These are phyloP conservation scores for Drosophila kanapiae DNA, from an alignment of 1,140 invertebrate genomes.

Conservation along the genomic window DNA sequence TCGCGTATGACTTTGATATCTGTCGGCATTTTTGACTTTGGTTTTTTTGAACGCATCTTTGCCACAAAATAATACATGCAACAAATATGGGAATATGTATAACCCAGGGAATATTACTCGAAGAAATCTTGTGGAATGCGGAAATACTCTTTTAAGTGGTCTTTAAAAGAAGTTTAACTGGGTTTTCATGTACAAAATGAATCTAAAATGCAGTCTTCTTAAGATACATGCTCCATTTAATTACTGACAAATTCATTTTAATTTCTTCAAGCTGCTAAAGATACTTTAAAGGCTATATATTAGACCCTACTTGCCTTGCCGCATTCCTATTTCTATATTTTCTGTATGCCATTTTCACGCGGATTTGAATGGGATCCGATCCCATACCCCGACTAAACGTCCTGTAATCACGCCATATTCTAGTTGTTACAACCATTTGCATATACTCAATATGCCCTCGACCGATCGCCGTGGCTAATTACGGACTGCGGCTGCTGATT, in stretches of 20 bases:
- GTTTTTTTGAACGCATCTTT: conserved; percentile 40
- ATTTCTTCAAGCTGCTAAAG: background rate
- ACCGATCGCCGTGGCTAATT: conserved; percentile 56
- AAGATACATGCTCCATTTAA: background rate
- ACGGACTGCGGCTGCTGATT: conserved; percentile 47
- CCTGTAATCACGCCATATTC: conserved; percentile 52
- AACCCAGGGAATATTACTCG: conserved; percentile 44
- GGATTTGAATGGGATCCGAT: background rate
- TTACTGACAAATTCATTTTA: background rate
- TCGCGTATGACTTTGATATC: conserved; percentile 81
- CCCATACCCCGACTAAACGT: conserved; percentile 13
- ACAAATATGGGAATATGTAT: conserved; percentile 29
- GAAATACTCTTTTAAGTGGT: background rate
- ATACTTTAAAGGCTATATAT: background rate
- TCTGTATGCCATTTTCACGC: background rate
- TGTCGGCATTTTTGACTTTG: conserved; percentile 77
- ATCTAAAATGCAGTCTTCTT: background rate
- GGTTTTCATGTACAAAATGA: background rate
- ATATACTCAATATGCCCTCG: conserved; percentile 29
- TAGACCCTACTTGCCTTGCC: background rate
- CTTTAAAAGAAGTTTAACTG: background rate
- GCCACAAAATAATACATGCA: conserved; percentile 61
- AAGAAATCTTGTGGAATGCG: background rate
- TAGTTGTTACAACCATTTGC: conserved; percentile 53
- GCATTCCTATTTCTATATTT: background rate